These are phyloP conservation scores for Colletes gigas DNA, from an alignment of 1,140 invertebrate species.

Conservation along the genomic window DNA sequence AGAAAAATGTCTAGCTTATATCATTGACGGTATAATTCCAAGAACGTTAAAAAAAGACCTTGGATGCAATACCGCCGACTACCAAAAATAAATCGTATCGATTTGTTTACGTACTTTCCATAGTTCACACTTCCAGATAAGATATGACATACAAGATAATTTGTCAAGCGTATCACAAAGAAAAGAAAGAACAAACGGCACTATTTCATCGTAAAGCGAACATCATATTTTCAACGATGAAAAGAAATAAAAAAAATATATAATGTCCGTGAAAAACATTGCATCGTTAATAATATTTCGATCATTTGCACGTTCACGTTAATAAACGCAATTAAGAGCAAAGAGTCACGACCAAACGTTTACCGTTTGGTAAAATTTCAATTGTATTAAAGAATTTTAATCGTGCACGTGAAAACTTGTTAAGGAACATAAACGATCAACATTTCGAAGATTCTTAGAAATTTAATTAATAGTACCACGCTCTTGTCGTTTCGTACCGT, in stretches of 20 bases:
- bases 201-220: not conserved
- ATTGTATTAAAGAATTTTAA: too few species aligned
- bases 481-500: not conserved
- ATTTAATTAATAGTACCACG: not conserved
- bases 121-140: not conserved
- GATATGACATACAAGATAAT: not conserved
- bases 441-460: not conserved
- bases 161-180: not conserved
- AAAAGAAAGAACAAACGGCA: not conserved
- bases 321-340: too few species aligned
- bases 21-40: not conserved
- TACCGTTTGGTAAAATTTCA: not conserved
- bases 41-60: conserved; percentile 2
- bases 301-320: not conserved
- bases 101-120: not conserved
- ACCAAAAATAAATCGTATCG: not conserved
- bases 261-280: not conserved
- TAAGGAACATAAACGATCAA: conserved; percentile 12
- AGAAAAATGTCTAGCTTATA: not conserved
- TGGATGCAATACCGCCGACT: not conserved
- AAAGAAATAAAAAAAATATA: not conserved
- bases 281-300: not conserved
- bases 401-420: not conserved
- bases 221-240: not conserved
- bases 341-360: not conserved